Evolutionary conservation across 2,797 vertebrate species (phyloP), one percentile per base, ranked within the genome.

Genomic region (Triplophysa yarkandensis): DNA sequence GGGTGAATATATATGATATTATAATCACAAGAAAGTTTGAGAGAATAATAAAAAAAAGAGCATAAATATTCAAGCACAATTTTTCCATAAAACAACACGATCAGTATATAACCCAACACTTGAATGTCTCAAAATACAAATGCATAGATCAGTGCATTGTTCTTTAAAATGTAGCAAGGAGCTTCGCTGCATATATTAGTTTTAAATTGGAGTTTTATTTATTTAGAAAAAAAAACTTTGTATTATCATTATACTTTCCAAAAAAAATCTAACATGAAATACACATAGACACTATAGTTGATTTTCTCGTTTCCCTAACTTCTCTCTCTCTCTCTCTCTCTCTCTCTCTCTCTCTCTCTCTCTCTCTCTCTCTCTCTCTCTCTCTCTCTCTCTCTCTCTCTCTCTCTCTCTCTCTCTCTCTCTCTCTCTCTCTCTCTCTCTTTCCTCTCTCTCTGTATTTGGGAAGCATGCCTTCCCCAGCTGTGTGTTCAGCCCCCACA

Each of bases 391-490:
- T 61, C 60, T 78, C 73, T 81, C 85, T 85, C 86, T 88, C 86
- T 89, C 86, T 88, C 88, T 92, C 34, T 80, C 85, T 86, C 44
- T 32, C 25, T 82, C 84, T 82, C 78, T 61, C 79, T 78, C 84
- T 85, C 86, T 79, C 84, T 87, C 85, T 66, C 28, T 36, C 43
- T 66, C 34, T 66, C 46, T 61, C 57, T 63, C 64, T 74, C 54
- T 68, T 43, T 43, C 21, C 19, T 61, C 60, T 78, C 73, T 81
- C 85, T 85, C 86, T 88, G 85, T 88, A 87, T 92, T 91, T 92
- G 90, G 92, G 90, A 92, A 91, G 92, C 90, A 92, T 92, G 91
- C 90, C 90, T 92, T 91, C 91, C 90, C 90, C 92, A 93, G 92
- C 92, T 93, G 91, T 91, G 92, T 89, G 81, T 83, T 58, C 81